A percentile compares a stretch with the other conserved stretches of the same genome.
Conservation (phyloP, 1,140 invertebrate species). For the Sinella curviseta region DNA sequence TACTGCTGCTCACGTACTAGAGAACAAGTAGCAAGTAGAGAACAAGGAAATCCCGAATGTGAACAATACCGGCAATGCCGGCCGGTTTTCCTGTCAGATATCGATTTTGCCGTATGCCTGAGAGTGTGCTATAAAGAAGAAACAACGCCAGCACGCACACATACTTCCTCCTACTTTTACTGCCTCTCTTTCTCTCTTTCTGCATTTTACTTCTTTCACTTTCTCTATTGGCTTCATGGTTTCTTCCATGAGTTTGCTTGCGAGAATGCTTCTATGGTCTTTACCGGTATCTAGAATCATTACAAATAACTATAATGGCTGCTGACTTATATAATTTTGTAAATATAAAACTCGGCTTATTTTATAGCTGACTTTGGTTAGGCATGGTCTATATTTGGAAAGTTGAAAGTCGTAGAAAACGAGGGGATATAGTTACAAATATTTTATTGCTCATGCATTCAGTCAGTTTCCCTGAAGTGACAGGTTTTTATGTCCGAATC, state of each 20-base stretch:
- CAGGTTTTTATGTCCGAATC: no score
- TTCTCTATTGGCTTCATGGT: not conserved
- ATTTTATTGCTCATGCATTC: no score
- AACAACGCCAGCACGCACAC: not conserved
- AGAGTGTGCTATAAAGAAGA: not conserved
- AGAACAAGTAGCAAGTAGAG: not conserved
- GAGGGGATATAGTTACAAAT: no score
- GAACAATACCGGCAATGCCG: conserved; percentile 2
- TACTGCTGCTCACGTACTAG: not conserved
- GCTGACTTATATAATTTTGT: no score
- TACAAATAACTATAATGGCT: no score
- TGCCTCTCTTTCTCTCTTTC: not conserved
- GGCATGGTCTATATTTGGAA: no score
- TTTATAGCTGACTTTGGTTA: no score
- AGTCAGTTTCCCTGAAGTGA: no score
- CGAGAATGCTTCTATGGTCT: no score
- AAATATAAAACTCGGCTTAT: no score
- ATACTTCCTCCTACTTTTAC: not conserved
- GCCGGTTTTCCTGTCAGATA: conserved; percentile 10
- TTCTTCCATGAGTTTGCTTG: not conserved
- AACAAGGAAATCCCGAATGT: not conserved
- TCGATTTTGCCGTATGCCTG: conserved; percentile 1
- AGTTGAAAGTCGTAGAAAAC: no score
- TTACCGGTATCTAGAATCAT: no score
- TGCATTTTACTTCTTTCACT: not conserved